Evolutionary conservation across 2,797 vertebrate genomes (phyloP).

Genomic region (Brachyrhaphis roseni): DNA sequence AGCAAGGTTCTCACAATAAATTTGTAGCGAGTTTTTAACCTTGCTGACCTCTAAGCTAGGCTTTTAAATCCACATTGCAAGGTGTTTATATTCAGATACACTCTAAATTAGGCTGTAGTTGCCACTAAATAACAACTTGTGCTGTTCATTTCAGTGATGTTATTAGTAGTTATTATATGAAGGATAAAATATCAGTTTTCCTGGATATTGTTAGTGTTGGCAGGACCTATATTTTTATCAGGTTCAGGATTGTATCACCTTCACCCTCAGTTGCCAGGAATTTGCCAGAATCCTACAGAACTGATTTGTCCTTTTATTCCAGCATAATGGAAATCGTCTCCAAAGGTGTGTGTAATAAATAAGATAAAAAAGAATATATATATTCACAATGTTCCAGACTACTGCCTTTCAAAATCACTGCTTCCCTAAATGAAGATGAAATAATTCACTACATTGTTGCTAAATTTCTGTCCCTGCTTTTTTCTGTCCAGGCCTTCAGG

Average conservation of each 20-base stretch:
- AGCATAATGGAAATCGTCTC: not conserved
- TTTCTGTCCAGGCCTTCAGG: conserved; percentile 45
- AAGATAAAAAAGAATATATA: not conserved
- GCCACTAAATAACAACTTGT: not conserved
- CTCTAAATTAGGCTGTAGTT: not conserved
- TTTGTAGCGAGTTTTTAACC: not conserved
- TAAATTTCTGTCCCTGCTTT: conserved; percentile 57
- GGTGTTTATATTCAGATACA: not conserved
- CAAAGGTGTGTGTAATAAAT: not conserved
- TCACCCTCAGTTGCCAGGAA: not conserved
- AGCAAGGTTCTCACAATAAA: not conserved
- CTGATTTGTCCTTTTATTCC: not conserved
- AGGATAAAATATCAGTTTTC: not conserved
- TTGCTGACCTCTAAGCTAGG: not conserved
- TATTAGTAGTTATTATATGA: not conserved
- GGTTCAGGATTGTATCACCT: not conserved
- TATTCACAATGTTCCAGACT: not conserved
- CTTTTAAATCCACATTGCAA: not conserved
- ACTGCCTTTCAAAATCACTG: not conserved
- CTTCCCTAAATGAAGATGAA: not conserved
- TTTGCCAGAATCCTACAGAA: not conserved
- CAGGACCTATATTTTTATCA: not conserved
- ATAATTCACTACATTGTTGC: conserved; percentile 3
- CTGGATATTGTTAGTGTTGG: not conserved
- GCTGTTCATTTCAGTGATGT: not conserved